Evolutionary conservation across 2,797 vertebrate genomes (phyloP), one percentile per base, ranked within the genome.

Genomic region (Liasis olivaceus): DNA sequence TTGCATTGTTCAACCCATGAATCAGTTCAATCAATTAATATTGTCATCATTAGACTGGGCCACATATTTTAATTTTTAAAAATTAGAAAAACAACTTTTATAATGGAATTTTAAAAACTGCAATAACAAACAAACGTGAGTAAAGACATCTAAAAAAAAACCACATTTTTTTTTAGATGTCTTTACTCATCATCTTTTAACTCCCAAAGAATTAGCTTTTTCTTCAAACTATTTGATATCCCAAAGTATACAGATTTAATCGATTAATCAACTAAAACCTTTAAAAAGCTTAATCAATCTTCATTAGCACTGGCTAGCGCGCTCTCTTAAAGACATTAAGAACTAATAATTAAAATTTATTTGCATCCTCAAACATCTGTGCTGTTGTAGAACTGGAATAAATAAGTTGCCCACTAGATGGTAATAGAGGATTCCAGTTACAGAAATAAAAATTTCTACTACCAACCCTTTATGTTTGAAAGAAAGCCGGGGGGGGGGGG

Each of bases 321-420:
- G 7, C n/a, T 72, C 13, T 22, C 26, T 54, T 24, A 85, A 64
- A 85, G 28, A 9, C 60, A 64, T 85, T 69, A 69, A 86, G 20
- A 60, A 15, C 24, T 31, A 51, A 22, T n/a, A 89, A 59, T 4
- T 89, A 69, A 93, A 94, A 94, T 14, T 11, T 9, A 20, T 0
- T 66, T 13, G 24, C 51, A 89, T 11, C 69, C 84, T 36, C 64
- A 56, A 89, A 88, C 11, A 85, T 84, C 6, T 24, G 51, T 5
- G 22, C 13, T 0, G 0, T 0, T 1, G 3, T 13, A 64, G 28
- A 87, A 66, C 0, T 5, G 77, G 56, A 17, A 26, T 64, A 84
- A 87, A 69, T 47, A 28, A 2, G 0, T n/a, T 4, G 86, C 1
- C 56, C 94, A 62, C 92, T 95, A 95, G 90, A 91, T 93, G 94